Conservation (phyloP, 2,797 vertebrate genomes). For the Pseudocheirus occidentalis region DNA sequence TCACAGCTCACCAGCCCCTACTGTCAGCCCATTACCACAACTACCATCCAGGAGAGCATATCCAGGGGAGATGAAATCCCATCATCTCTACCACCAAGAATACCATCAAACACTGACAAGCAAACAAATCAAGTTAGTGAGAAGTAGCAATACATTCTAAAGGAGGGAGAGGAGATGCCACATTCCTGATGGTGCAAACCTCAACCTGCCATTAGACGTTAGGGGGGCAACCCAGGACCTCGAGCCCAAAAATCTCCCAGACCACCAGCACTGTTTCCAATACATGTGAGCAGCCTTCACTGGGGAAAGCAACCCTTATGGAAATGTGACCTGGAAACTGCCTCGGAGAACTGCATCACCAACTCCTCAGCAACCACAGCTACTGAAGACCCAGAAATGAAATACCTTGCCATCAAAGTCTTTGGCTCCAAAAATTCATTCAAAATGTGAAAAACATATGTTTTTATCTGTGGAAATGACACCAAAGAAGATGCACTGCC, state of each 20-base stretch:
- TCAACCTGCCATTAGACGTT: background rate
- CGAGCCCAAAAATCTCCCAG: background rate
- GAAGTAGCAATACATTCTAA: background rate
- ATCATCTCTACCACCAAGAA: background rate
- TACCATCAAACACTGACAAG: background rate
- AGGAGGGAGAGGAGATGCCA: background rate
- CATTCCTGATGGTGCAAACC: background rate
- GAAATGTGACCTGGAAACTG: background rate
- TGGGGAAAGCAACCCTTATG: background rate
- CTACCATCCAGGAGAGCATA: background rate
- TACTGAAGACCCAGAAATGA: too few species aligned
- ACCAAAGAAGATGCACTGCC: background rate
- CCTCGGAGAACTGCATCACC: background rate
- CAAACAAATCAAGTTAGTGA: background rate
- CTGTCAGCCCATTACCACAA: background rate
- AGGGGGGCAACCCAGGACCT: background rate
- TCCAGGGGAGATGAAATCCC: background rate
- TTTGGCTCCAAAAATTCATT: background rate
- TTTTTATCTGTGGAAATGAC: background rate
- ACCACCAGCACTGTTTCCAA: background rate
- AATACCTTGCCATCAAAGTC: too few species aligned
- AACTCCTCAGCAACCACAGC: background rate
- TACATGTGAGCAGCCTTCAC: background rate
- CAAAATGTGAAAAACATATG: background rate
- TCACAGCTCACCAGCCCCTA: background rate